phyloP scores from a whole-genome alignment of 2,113 vertebrate species.

The Eurypyga helias region DNA sequence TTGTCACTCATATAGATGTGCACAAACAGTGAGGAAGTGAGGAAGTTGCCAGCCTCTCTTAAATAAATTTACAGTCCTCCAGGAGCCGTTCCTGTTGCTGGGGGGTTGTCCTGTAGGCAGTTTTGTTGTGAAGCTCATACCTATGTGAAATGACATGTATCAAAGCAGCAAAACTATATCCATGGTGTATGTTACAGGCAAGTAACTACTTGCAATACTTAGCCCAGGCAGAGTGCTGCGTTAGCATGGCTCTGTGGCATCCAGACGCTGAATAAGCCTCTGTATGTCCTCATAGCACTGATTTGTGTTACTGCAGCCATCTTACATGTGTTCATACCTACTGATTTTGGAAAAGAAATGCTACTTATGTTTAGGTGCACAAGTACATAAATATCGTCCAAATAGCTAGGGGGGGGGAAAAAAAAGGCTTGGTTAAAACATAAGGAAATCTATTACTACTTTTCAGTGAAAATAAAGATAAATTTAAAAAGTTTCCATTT shows the following conservation, averaged over 20 bases:
- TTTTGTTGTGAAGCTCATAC: not conserved
- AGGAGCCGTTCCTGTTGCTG: not conserved
- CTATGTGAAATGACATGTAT: fast-evolving
- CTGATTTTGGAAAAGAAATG: not conserved
- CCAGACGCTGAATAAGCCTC: not conserved
- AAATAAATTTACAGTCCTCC: not conserved
- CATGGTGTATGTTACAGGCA: not conserved
- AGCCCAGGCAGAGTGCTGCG: not conserved
- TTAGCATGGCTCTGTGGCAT: not conserved
- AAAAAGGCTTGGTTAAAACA: not conserved
- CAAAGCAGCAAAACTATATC: not conserved
- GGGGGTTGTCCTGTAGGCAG: not conserved
- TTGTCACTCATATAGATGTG: too few species aligned
- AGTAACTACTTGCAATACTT: not conserved
- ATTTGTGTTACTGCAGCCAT: not conserved
- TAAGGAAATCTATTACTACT: not conserved
- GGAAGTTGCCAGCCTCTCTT: not conserved
- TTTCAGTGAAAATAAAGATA: not conserved
- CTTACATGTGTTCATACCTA: not conserved
- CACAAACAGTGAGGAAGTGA: not conserved
- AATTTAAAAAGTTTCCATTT: not conserved
- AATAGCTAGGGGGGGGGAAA: not conserved
- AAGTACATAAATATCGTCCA: not conserved
- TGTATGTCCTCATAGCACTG: not conserved
- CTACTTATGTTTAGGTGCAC: not conserved